Percentiles rank a stretch among this genome's conserved stretches.
Conservation (phyloP, 1,140 invertebrate species). For the Leguminivora glycinivorella region DNA sequence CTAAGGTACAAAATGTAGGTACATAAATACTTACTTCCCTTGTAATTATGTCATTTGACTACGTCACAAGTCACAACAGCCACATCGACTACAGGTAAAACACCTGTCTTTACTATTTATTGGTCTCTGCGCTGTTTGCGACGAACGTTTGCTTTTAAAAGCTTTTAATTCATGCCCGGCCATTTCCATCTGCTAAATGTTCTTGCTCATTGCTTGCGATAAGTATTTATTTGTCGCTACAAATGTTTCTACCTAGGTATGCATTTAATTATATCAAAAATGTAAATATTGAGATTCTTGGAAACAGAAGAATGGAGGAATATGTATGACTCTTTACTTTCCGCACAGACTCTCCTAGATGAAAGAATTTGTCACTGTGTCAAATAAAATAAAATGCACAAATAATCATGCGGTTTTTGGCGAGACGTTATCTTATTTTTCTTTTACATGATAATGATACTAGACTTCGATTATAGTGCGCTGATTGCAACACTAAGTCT, state of each 20-base stretch:
- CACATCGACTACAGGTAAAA: neutral
- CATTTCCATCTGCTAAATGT: slow-evolving; percentile 19
- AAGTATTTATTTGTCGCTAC: no score
- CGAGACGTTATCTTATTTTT: neutral
- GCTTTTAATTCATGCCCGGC: slow-evolving; percentile 17
- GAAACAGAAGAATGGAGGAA: no score
- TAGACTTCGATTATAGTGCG: no score
- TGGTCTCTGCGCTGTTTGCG: neutral
- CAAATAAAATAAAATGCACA: no score
- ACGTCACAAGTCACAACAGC: neutral
- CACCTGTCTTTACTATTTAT: neutral
- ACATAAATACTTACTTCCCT: no score
- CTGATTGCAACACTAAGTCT: no score
- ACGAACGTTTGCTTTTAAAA: slow-evolving; percentile 21
- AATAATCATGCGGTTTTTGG: neutral
- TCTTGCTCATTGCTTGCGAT: slow-evolving; percentile 10
- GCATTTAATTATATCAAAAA: no score
- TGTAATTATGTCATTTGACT: neutral
- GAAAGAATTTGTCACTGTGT: neutral
- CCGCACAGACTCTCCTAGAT: no score
- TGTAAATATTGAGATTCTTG: no score
- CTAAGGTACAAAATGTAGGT: no score
- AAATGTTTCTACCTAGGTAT: no score
- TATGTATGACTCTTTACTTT: no score
- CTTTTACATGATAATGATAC: neutral